Conservation (phyloP, 2,797 vertebrate genomes). For the Chromis chromis region DNA sequence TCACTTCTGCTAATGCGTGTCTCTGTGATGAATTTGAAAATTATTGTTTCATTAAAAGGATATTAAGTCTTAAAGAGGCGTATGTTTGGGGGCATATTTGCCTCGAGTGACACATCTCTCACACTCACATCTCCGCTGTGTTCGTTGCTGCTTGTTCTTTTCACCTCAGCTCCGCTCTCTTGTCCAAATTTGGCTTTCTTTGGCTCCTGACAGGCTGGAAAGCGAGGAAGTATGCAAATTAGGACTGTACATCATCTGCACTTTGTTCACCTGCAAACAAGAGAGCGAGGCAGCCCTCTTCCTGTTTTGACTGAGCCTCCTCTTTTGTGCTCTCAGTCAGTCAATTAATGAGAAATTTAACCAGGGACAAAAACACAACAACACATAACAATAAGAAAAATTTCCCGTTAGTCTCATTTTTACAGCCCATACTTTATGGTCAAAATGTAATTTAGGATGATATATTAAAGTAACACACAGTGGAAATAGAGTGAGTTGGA, state of each 20-base stretch:
- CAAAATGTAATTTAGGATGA: conserved; percentile 31
- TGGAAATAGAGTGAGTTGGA: conserved; percentile 2
- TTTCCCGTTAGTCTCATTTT: conserved; percentile 24
- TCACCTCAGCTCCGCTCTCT: conserved; percentile 9
- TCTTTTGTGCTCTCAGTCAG: conserved; percentile 49
- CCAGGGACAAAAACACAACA: conserved; percentile 37
- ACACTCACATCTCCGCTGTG: not conserved
- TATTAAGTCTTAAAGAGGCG: conserved; percentile 42
- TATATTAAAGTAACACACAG: not conserved
- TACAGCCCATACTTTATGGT: conserved; percentile 2
- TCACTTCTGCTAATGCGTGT: conserved; percentile 12
- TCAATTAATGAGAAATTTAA: conserved; percentile 49
- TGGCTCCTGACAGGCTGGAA: not conserved
- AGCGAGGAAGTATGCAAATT: conserved; percentile 45
- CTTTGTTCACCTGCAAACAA: conserved; percentile 48
- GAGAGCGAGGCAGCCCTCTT: conserved; percentile 23
- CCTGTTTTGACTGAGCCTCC: conserved; percentile 33
- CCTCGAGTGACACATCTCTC: conserved; percentile 27
- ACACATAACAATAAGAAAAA: conserved; percentile 16
- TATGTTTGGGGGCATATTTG: conserved; percentile 32
- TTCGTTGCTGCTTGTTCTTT: conserved; percentile 1
- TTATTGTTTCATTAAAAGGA: conserved; percentile 56
- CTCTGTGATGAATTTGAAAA: conserved; percentile 34
- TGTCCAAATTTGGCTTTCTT: conserved; percentile 25
- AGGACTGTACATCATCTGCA: conserved; percentile 35